These are phyloP conservation scores for Apostichopus leukothele DNA, from an alignment of 53 echinoderm and acorn worm genomes.

Conservation along the genomic window DNA sequence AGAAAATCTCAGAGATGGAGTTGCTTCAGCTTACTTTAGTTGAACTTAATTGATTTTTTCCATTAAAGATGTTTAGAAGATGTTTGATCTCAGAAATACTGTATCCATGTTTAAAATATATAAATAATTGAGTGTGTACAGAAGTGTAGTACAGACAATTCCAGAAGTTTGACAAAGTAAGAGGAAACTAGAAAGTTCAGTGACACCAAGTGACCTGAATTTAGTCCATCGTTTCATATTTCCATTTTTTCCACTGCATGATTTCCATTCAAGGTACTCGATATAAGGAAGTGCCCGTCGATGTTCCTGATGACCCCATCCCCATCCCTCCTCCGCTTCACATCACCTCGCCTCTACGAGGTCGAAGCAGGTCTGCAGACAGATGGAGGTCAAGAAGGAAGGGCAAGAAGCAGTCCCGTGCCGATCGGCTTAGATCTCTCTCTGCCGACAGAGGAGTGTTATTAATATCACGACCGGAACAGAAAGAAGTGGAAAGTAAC, in stretches of 20 bases:
- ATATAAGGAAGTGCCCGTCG: slow-evolving; percentile 15
- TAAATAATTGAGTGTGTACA: no score
- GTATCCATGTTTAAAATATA: no score
- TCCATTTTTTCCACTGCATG: not conserved
- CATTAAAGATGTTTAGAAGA: no score
- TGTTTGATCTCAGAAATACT: no score
- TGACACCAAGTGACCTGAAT: not conserved
- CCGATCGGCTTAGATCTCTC: slow-evolving; percentile 39
- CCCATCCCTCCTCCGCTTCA: slow-evolving; percentile 28
- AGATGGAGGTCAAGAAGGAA: slow-evolving; percentile 46
- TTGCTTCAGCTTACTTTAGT: no score
- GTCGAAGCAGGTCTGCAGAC: slow-evolving; percentile 56
- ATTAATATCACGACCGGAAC: slow-evolving; percentile 73
- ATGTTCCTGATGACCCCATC: slow-evolving; percentile 46
- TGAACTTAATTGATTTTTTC: no score
- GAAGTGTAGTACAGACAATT: no score
- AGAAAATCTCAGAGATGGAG: no score
- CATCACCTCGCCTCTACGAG: slow-evolving; percentile 30
- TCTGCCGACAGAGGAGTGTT: slow-evolving; percentile 68
- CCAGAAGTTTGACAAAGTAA: no score
- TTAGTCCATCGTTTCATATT: not conserved
- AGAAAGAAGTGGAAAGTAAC: slow-evolving; percentile 85
- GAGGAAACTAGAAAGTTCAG: no score
- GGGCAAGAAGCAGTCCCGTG: slow-evolving; percentile 23
- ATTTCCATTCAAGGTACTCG: not conserved